Evolutionary conservation across 2,888 invertebrate species (phyloP), one percentile per base, ranked within the genome.

Genomic region (Drosophila barbarae): DNA sequence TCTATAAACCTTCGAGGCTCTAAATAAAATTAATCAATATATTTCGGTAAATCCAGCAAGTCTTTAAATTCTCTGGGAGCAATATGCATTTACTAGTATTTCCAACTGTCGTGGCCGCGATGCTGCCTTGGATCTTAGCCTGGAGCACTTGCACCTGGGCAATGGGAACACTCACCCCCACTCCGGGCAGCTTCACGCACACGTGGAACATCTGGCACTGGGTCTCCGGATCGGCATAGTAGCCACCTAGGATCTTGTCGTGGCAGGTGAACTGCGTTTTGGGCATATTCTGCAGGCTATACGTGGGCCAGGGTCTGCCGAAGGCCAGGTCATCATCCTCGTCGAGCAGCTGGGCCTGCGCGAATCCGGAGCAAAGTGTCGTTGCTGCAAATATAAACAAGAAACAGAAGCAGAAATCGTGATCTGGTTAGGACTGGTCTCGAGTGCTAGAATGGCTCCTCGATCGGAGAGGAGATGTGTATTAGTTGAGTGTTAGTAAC

Each of bases 171-270:
- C 91, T 91, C 89, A 92, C 91, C 83, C 94, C 94, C 49, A 94
- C 92, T 74, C 95, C 96, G 36, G 95, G 94, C 39, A 95, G 94
- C 86, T 95, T 93, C 72, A 96, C 95, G 88, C 96, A 96, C 66
- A 96, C 94, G 88, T 96, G 96, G 90, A 96, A 96, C 90, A 96
- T 95, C 88, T 96, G 96, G 90, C 96, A 96, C 87, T 94, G 94
- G 32, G 95, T 94, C 88, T 96, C 95, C 4, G 94, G 92, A 90
- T 96, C 96, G 36, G 96, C 96, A 88, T 96, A 96, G 90, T 96
- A 96, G 41, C 95, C 96, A 71, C 96, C 96, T 56, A 96, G 92
- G 86, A 96, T 95, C 88, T 96, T 95, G 76, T 94, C 94, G 85
- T 94, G 93, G 89, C 96, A 96, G 84, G 93, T 93, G 90, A 96